Base-by-base conservation (phyloP, 2,113 vertebrate genomes). In the Rhea americana region DNA sequence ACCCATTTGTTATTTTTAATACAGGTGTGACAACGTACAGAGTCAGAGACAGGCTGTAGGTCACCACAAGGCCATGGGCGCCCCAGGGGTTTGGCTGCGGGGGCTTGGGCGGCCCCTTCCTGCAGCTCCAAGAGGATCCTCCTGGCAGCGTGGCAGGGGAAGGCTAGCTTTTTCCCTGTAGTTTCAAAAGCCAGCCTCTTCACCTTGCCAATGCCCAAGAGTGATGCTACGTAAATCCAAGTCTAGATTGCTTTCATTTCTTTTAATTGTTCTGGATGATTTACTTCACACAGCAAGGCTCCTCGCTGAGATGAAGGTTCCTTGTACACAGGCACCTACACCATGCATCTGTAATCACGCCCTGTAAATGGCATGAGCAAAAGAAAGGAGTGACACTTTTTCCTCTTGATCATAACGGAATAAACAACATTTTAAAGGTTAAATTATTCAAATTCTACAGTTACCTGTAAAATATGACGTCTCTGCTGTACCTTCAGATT, bases 361-460 rank as follows among this genome's bases (percentile, higher is more conserved):
- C 51, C 86, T 74, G 91, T 91, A 96, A 97, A 96, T 96, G 97
- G 96, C 96, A 97, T 94, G 93, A 97, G 92, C 85, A 96, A 96
- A 95, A 96, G 94, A 97, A 97, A 97, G 95, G 56, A 96, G 74
- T 95, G 96, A 94, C 96, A 97, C 97, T 97, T 97, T 93, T 94
- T 96, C 92, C 82, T 97, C 97, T 97, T 97, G 92, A 97, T 98
- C 95, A 94, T 89, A 97, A 96, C 96, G 96, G 96, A 97, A 96
- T 90, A 96, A 97, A 97, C 94, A 96, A 97, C 87, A 96, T 94
- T 97, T 97, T 97, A 97, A 98, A 98, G 97, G 97, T 97, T 98
- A 97, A 97, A 94, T 96, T 97, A 98, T 98, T 97, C 96, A 97
- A 96, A 96, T 96, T 96, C 84, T 95, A 80, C 80, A 82, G 94